Base-by-base conservation (phyloP, 2,797 vertebrate genomes). In the Ptychobarbus kaznakovi region DNA sequence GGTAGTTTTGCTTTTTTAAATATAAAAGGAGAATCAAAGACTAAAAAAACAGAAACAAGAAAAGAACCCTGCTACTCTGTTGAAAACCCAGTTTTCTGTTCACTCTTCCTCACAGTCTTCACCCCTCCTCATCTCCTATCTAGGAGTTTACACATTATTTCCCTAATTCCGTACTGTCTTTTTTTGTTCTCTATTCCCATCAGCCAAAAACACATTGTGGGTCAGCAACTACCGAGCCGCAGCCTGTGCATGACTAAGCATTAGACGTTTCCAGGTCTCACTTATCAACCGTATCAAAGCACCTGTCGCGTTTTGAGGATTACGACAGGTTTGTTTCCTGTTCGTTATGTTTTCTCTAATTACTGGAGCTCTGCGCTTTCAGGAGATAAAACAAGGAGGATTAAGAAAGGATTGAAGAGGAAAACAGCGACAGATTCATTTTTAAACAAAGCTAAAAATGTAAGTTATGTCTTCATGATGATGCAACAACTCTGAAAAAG, bases 241-340 rank as follows among this genome's bases (percentile, higher is more conserved):
- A 53, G 16, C 35, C 32, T 16, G 75, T 46, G 76, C 83, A 61
- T 80, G 66, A 72, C 40, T 46, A 51, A 70, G 83, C 68, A 49
- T 63, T 70, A 73, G 76, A 63, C 22, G 7, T 74, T 73, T 74
- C 42, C 68, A 63, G 77, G 84, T 85, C 84, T 74, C 46, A 44
- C 28, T 74, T 85, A 85, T 80, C 77, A 65, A 80, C 68, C 77
- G 58, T 81, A 85, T 85, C 84, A 85, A 73, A 85, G 77, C 58
- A 85, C 77, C 76, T 40, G 84, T 63, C 77, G 4, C 32, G 3
- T 79, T 85, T 12, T 49, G 77, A 80, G 78, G 84, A 85, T 85
- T 81, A 80, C 18, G 32, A 74, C 56, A 74, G 84, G 56, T 16
- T 72, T 22, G 76, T 44, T 73, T 85, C 68, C 84, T 65, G 78